A percentile compares a stretch with the other conserved stretches of the same genome.
Conservation (phyloP, 2,888 invertebrate genomes). For the Hyposoter dolosus region DNA sequence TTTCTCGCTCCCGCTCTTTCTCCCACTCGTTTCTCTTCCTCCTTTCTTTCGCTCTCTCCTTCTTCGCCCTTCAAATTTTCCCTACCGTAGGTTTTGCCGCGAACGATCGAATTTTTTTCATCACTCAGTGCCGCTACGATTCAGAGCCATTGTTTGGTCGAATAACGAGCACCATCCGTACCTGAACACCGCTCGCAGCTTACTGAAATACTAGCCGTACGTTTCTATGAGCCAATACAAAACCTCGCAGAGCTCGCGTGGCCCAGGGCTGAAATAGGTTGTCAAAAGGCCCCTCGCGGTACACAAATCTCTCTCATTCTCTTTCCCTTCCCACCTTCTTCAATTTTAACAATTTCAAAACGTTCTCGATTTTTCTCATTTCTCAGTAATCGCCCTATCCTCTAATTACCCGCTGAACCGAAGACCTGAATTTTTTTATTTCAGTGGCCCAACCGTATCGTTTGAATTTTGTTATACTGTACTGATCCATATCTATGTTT, state of each 20-base stretch:
- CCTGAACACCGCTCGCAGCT: constrained; percentile 60
- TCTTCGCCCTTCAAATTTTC: neutral
- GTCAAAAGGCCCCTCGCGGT: constrained; percentile 21
- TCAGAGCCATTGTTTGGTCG: constrained; percentile 34
- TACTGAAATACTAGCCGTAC: constrained; percentile 59
- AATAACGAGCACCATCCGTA: constrained; percentile 55
- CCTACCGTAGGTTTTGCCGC: constrained; percentile 10
- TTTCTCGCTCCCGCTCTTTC: neutral
- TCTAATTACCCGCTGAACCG: neutral
- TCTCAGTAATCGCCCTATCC: neutral
- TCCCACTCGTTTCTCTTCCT: neutral
- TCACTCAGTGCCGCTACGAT: constrained; percentile 22
- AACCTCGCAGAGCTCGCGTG: constrained; percentile 55
- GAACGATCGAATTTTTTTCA: constrained; percentile 18
- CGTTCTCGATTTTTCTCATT: neutral
- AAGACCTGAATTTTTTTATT: neutral
- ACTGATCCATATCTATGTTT: constrained; percentile 37
- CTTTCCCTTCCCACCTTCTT: neutral
- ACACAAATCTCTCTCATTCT: neutral
- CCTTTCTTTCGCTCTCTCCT: neutral
- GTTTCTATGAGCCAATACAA: constrained; percentile 58
- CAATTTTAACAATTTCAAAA: neutral
- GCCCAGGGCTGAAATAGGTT: constrained; percentile 52
- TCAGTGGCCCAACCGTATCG: neutral
- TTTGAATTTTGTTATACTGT: neutral